Evolutionary conservation across 2,888 invertebrate species (phyloP).

Genomic region (Agrenia bidenticulata): DNA sequence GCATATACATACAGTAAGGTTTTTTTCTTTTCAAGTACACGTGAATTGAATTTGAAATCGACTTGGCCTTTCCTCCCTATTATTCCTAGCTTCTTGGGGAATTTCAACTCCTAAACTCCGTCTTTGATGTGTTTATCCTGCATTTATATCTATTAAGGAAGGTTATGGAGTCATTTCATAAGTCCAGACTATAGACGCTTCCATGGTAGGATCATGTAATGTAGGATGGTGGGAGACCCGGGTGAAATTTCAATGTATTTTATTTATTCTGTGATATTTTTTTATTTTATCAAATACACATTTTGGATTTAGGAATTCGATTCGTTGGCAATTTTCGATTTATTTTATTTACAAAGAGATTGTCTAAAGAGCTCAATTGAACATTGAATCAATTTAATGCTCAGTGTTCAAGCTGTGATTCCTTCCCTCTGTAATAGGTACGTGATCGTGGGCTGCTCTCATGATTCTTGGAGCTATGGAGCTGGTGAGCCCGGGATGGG

Average conservation of each 20-base stretch:
- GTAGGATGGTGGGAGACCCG: neutral
- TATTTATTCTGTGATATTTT: constrained; percentile 3
- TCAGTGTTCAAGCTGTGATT: too few species aligned
- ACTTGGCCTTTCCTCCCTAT: neutral
- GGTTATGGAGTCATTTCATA: constrained; percentile 15
- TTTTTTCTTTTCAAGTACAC: neutral
- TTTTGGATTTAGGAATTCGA: neutral
- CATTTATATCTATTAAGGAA: constrained; percentile 24
- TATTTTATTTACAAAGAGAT: too few species aligned
- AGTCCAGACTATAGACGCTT: too few species aligned
- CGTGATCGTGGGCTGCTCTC: constrained; percentile 50
- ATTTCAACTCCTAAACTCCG: constrained; percentile 14
- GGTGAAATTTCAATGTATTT: neutral
- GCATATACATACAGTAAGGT: too few species aligned
- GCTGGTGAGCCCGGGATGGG: constrained; percentile 52
- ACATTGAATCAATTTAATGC: too few species aligned
- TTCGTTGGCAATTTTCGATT: too few species aligned
- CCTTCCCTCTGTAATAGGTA: constrained; percentile 35
- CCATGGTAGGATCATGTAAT: neutral
- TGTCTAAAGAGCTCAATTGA: too few species aligned
- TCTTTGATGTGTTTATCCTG: constrained; percentile 24
- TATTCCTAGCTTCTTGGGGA: constrained; percentile 6
- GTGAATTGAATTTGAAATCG: constrained; percentile 14
- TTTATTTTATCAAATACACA: neutral
- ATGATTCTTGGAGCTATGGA: constrained; percentile 51